These are phyloP conservation scores for Melanotaenia pygmaea DNA, from an alignment of 2,797 vertebrate species.

Conservation along the genomic window DNA sequence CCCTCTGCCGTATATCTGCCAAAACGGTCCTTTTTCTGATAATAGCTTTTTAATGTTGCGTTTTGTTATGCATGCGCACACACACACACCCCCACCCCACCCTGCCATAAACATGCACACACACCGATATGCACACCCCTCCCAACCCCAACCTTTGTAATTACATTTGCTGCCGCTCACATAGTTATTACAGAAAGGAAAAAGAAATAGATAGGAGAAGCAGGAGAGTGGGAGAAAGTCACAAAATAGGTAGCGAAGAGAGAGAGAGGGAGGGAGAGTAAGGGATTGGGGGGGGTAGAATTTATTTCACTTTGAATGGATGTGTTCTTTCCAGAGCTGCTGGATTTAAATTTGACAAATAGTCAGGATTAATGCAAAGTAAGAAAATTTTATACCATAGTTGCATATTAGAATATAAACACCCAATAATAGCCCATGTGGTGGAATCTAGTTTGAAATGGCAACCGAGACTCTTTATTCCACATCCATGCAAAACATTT, in stretches of 20 bases:
- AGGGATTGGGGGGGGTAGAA: slow-evolving; percentile 14
- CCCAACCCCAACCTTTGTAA: slow-evolving; percentile 68
- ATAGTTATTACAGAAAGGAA: slow-evolving; percentile 70
- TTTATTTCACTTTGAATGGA: slow-evolving; percentile 70
- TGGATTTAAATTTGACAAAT: slow-evolving; percentile 72
- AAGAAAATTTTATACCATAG: slow-evolving; percentile 41
- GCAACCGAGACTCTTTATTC: slow-evolving; percentile 56
- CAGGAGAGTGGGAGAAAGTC: slow-evolving; percentile 60
- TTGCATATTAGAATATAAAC: slow-evolving; percentile 68
- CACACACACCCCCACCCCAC: not conserved
- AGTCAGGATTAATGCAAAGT: slow-evolving; percentile 67
- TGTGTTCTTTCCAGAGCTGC: slow-evolving; percentile 58
- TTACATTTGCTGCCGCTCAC: slow-evolving; percentile 77
- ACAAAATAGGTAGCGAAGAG: slow-evolving; percentile 47
- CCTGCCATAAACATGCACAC: slow-evolving; percentile 8
- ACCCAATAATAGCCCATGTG: slow-evolving; percentile 58
- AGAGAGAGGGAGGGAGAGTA: not conserved
- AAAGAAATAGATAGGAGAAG: slow-evolving; percentile 69
- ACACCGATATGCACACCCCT: slow-evolving; percentile 4
- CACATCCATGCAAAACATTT: slow-evolving; percentile 25
- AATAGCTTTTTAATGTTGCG: slow-evolving; percentile 82
- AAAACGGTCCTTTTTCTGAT: slow-evolving; percentile 77
- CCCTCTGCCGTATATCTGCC: slow-evolving; percentile 73
- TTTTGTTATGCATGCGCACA: slow-evolving; percentile 69
- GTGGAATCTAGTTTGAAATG: slow-evolving; percentile 51